Evolutionary conservation across 1,140 invertebrate species (phyloP), one percentile per base, ranked within the genome.

Genomic region (Drosophila insularis): DNA sequence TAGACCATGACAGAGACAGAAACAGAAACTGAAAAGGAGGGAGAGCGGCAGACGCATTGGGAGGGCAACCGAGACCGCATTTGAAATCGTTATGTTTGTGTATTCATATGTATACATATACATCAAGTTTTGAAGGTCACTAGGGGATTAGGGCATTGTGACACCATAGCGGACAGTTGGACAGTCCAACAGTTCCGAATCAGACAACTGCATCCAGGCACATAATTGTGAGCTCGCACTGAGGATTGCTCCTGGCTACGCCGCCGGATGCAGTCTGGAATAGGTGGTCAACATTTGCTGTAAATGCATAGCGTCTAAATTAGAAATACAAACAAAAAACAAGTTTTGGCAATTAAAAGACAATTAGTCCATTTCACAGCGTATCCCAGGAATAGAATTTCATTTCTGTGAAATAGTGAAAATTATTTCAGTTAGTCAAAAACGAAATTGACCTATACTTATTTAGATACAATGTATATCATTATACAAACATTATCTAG

Each of bases 281-380:
- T 39, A 53, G 54, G 43, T 63, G 8, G 59, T 35, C 65, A 76
- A 69, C 63, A 69, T 43, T 14, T 43, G 40, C n/a, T n/a, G n/a
- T n/a, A n/a, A n/a, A n/a, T n/a, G n/a, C n/a, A n/a, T n/a, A n/a
- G n/a, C 4, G 40, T 55, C 54, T 27, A 64, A 54, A 70, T 76
- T 7, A 46, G 70, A 77, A 64, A 40, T 56, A 75, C 66, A 55
- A 74, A 59, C 37, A 43, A 35, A 56, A 66, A 87, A 82, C 75
- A 21, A 50, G 4, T 73, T 79, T 63, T 73, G 70, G 61, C 84
- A 86, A 86, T 86, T 87, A 87, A 87, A 86, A 87, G 63, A 46
- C 75, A 75, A 86, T 86, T 87, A 81, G 55, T 68, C 63, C 63
- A 65, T 69, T 63, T 53, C 68, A 66, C 78, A 53, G 50, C 60